Evolutionary conservation across 2,113 vertebrate genomes (phyloP).

Genomic region (Phocoena phocoena): DNA sequence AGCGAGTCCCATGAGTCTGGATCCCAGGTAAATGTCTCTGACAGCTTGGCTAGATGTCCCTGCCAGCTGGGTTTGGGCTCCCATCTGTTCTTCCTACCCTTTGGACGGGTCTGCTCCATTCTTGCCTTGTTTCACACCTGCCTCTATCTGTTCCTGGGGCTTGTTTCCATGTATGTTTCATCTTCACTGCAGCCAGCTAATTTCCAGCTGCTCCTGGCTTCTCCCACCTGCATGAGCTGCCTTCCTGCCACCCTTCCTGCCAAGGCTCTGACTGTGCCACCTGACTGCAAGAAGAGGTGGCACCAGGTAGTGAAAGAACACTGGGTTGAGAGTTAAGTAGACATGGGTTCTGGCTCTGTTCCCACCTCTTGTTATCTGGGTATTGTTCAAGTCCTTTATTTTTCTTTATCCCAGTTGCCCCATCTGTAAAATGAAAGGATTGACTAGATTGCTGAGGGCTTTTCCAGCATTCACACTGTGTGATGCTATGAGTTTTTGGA

Average conservation of each 20-base stretch:
- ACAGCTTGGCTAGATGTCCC: background rate
- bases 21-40: background rate
- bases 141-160: background rate
- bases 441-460: background rate
- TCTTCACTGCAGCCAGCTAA: background rate
- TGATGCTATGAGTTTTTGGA: background rate
- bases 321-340: background rate
- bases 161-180: background rate
- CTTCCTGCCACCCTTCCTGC: background rate
- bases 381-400: background rate
- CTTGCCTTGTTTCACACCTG: background rate
- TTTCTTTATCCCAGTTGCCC: background rate
- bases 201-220: conserved; percentile 33
- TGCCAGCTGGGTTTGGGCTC: background rate
- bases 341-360: background rate
- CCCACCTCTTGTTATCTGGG: background rate
- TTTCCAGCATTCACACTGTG: background rate
- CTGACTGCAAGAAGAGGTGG: background rate
- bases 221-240: background rate
- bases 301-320: background rate
- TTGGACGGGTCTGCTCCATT: background rate
- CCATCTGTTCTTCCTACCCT: background rate
- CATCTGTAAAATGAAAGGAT: background rate
- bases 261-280: background rate
- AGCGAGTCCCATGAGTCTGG: background rate